Base-by-base conservation (phyloP, 2,888 invertebrate species). In the Antheraea assamensis region DNA sequence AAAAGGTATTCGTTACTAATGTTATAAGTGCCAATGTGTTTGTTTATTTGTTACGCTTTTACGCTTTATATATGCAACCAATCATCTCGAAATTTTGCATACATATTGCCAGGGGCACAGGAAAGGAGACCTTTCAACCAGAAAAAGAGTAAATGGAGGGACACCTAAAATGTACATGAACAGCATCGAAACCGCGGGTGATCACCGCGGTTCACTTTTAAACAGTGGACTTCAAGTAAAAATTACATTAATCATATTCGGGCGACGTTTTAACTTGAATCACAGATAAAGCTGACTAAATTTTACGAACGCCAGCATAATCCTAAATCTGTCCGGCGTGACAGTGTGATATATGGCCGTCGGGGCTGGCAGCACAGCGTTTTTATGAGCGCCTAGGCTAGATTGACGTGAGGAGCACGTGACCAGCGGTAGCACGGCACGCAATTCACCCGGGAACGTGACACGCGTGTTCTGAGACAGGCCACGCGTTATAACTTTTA, bases 331-430 rank as follows among this genome's bases (percentile, higher is more conserved):
- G 68, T 68, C 68, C 35, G 68, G 68, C 31, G 55, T 71, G 71
- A 71, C 71, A 71, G 58, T 24, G 52, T 71, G 71, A 71, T 71
- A 31, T 58, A 71, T 71, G 21, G 52, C 71, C 21, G 55, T 31
- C 71, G 35, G 55, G 52, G 71, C n/a, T 68, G 68, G 71, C 71
- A 71, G 52, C 24, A 30, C 27, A 58, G 21, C 58, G 35, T 71
- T 71, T 71, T 71, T 71, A 71, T 71, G 71, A 71, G 71, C 27
- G 30, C 55, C 42, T 55, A 55, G 71, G 35, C 52, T n/a, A 71
- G 71, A 71, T 71, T 71, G 71, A 71, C 71, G 71, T 35, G 24
- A 58, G 58, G 17, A 71, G 35, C 55, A 71, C 71, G 71, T 71
- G 71, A 71, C 58, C 68, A 35, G 35, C 19, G 66, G 66, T 35